Evolutionary conservation across 2,888 invertebrate genomes (phyloP).

Genomic region (Habroteleia sp.): DNA sequence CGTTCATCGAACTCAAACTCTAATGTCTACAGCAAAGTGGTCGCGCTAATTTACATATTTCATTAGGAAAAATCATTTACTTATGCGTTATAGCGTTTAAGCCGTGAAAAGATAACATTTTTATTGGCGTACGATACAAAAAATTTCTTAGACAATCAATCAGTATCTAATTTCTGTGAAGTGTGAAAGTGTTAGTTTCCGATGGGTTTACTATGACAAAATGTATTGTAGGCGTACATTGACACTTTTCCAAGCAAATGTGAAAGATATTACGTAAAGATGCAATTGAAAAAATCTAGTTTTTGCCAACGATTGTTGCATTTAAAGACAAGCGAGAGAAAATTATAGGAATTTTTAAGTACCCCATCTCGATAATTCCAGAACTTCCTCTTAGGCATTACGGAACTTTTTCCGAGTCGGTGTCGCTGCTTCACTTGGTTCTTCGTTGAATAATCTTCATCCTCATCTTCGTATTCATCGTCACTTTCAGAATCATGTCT

Average conservation of each 20-base stretch:
- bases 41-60: too few species aligned
- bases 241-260: conserved; percentile 71
- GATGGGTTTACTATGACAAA: conserved; percentile 17
- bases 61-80: too few species aligned
- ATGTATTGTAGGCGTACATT: conserved; percentile 71
- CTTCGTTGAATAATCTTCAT: conserved; percentile 65
- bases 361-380: conserved; percentile 78
- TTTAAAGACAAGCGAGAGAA: too few species aligned
- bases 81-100: too few species aligned
- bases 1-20: conserved; percentile 23
- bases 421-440: conserved; percentile 43
- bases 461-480: conserved; percentile 67
- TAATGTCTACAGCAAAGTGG: too few species aligned
- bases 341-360: too few species aligned
- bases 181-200: conserved; percentile 34
- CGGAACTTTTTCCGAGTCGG: conserved; percentile 58
- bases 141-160: conserved; percentile 33
- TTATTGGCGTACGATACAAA: too few species aligned
- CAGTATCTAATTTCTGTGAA: conserved; percentile 28
- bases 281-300: conserved; percentile 35
- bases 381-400: conserved; percentile 72
- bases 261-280: conserved; percentile 67
- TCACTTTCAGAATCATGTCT: conserved; percentile 66
- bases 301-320: too few species aligned
- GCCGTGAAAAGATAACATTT: too few species aligned